Base-by-base conservation (phyloP, 2,888 invertebrate genomes). In the Fissipunctia ypsillon region DNA sequence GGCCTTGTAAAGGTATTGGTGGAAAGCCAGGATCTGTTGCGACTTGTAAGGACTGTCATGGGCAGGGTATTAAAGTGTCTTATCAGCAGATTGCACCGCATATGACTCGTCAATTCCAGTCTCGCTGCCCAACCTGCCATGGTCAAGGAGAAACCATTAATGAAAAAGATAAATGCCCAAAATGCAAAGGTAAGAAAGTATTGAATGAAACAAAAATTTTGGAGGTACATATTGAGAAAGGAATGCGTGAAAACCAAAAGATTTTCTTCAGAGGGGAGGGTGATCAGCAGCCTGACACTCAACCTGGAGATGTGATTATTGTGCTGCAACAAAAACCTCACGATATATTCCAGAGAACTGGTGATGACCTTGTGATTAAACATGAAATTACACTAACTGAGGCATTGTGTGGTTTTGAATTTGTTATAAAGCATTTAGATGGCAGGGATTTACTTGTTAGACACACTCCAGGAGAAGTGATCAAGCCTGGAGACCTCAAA, bases 251-350 rank as follows among this genome's bases (percentile, higher is more conserved):
- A 89, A 97, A 97, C 88, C 98, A 99, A 91, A 98, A 98, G 93
- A 98, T 99, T 80, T 97, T 97, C 87, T 99, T 99, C 91, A 96
- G 97, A 84, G 98, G 98, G 52, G 99, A 99, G 94, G 99, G 99
- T 48, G 98, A 99, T 93, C 99, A 99, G 90, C 97, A 98, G 96
- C 98, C 98, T 69, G 98, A 98, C 80, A 97, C 98, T 50, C 98
- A 98, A 88, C 97, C 98, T 25, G 99, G 99, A 16, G 99, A 99
- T 96, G 98, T 99, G 48, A 97, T 99, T 69, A 98, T 99, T 89
- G 97, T 99, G 57, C 94, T 99, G 75, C 97, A 98, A 90, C 97
- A 98, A 91, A 98, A 98, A 90, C 97, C 97, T 14, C 99, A 99
- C 95, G 97, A 98, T 9, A 90, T 96, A 57, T 99, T 99, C 94